These are phyloP conservation scores for Leptinotarsa lineolata DNA, from an alignment of 1,140 invertebrate species.

Conservation along the genomic window DNA sequence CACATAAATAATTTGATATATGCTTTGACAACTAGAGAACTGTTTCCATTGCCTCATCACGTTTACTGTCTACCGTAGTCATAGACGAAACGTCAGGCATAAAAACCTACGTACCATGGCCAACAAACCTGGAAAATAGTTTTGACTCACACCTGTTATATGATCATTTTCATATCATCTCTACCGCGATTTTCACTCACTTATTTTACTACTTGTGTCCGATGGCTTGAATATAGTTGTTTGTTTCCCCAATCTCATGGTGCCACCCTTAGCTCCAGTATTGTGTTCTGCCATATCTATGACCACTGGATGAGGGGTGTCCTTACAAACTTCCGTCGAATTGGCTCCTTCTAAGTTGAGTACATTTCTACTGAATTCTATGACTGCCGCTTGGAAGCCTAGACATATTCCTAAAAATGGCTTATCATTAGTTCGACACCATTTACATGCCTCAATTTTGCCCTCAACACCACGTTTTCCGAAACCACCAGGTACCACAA, in stretches of 20 bases:
- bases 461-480: constrained; percentile 95
- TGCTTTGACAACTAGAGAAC: background rate
- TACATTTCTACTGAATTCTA: constrained; percentile 94
- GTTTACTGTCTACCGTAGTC: too few species aligned
- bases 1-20: background rate
- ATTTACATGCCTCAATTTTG: constrained; percentile 91
- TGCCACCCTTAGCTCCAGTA: constrained; percentile 90
- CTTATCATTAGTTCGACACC: constrained; percentile 87
- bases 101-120: background rate
- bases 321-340: constrained; percentile 73
- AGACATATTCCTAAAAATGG: constrained; percentile 96
- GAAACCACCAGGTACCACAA: constrained; percentile 91
- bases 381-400: constrained; percentile 94
- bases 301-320: constrained; percentile 78
- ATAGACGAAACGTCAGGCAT: too few species aligned
- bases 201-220: constrained; percentile 65
- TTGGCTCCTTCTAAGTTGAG: constrained; percentile 79
- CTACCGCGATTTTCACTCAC: constrained; percentile 61
- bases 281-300: constrained; percentile 99
- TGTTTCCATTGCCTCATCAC: background rate
- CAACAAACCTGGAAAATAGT: background rate
- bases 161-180: too few species aligned
- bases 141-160: background rate
- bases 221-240: constrained; percentile 74
- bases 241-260: constrained; percentile 95